Percentiles rank a stretch among this genome's conserved stretches.
phyloP scores from a whole-genome alignment of 2,888 invertebrate species.

The Macaria notata region DNA sequence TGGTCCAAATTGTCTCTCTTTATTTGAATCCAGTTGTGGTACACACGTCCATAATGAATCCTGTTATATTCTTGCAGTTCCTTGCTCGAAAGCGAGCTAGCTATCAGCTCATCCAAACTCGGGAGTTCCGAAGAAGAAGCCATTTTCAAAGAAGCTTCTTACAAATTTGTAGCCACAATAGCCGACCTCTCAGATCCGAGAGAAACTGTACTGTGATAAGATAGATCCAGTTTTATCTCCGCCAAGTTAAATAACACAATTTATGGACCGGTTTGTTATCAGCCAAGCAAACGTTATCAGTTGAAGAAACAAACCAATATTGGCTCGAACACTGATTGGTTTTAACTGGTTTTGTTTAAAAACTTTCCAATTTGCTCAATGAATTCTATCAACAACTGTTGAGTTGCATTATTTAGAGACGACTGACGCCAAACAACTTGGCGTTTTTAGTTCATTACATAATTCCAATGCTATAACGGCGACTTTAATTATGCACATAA shows the following conservation, averaged over 20 bases:
- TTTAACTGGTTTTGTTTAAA: too few species aligned
- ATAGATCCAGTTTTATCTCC: slow-evolving; percentile 7
- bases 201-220: slow-evolving; percentile 9
- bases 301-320: neutral
- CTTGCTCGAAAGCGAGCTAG: slow-evolving; percentile 42
- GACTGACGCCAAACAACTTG: too few species aligned
- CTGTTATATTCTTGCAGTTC: slow-evolving; percentile 86
- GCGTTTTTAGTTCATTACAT: too few species aligned
- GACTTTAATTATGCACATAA: too few species aligned
- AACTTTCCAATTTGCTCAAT: too few species aligned
- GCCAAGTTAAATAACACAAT: slow-evolving; percentile 3
- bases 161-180: neutral
- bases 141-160: neutral
- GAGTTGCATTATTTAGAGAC: too few species aligned
- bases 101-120: slow-evolving; percentile 4
- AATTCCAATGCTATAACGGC: too few species aligned
- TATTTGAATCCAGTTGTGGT: slow-evolving; percentile 62
- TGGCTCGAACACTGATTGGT: too few species aligned
- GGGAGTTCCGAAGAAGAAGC: slow-evolving; percentile 6
- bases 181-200: slow-evolving; percentile 2
- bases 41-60: slow-evolving; percentile 89
- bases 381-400: too few species aligned
- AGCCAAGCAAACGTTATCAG: slow-evolving; percentile 5
- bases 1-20: neutral
- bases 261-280: slow-evolving; percentile 4